phyloP scores from a whole-genome alignment of 2,888 invertebrate species.

The Venustoraphidia nigricollis region DNA sequence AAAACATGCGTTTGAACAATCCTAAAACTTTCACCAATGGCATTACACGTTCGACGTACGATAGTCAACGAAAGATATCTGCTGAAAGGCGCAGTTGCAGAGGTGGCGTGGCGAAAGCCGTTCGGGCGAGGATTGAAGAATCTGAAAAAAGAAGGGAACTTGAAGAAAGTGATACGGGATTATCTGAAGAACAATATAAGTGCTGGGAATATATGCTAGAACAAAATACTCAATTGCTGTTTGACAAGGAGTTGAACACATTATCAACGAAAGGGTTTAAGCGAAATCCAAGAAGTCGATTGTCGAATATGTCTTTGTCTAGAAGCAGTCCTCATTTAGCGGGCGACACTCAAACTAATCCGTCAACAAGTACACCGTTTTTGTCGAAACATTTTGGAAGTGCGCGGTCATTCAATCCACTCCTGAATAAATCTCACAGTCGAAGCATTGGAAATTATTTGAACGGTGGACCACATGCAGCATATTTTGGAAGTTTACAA shows the following conservation, averaged over 20 bases:
- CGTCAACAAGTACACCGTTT: constrained; percentile 34
- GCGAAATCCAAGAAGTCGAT: constrained; percentile 33
- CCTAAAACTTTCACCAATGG: constrained; percentile 17
- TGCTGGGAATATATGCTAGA: constrained; percentile 91
- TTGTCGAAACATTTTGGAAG: constrained; percentile 66
- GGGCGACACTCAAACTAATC: constrained; percentile 23
- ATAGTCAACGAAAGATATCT: constrained; percentile 26
- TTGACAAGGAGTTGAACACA: constrained; percentile 76
- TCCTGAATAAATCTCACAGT: constrained; percentile 38
- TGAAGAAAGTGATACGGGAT: constrained; percentile 38
- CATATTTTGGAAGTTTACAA: constrained; percentile 74
- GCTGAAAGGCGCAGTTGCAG: constrained; percentile 39
- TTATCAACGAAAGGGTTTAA: constrained; percentile 48
- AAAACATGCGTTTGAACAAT: constrained; percentile 24
- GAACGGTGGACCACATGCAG: constrained; percentile 66
- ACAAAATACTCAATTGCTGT: constrained; percentile 74
- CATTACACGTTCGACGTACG: constrained; percentile 27
- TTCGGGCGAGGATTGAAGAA: constrained; percentile 46
- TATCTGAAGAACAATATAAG: constrained; percentile 76
- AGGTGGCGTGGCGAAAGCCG: constrained; percentile 42
- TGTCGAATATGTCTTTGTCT: constrained; percentile 43
- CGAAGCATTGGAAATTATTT: constrained; percentile 41
- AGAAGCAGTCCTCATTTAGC: constrained; percentile 55
- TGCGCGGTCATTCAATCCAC: constrained; percentile 59
- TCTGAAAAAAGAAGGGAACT: constrained; percentile 25